Conservation (phyloP, 2,113 vertebrate species). For the Cyprinus carpio region DNA sequence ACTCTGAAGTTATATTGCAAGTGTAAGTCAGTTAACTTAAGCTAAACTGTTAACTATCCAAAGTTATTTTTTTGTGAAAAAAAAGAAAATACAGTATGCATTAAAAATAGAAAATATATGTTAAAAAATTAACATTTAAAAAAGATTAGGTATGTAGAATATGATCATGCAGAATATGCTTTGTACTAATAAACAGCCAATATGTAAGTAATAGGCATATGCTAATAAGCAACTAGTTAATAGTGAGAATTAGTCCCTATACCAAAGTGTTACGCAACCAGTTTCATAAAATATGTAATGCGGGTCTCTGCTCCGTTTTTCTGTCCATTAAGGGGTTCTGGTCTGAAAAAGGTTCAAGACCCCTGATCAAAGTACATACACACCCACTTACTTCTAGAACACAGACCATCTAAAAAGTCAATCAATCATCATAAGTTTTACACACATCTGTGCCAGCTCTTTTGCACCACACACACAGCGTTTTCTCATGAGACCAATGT, state of each 20-base stretch:
- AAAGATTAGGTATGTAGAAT: no score
- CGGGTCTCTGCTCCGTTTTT: neutral
- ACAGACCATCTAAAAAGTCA: slow-evolving; percentile 55
- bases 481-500: slow-evolving; percentile 31
- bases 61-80: neutral
- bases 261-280: no score
- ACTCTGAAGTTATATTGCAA: neutral
- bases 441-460: slow-evolving; percentile 5
- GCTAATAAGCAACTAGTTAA: no score
- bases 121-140: neutral
- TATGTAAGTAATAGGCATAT: no score
- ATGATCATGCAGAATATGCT: no score
- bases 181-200: no score
- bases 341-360: neutral
- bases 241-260: no score
- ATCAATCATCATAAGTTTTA: slow-evolving; percentile 51
- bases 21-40: neutral
- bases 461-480: neutral
- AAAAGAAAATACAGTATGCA: neutral
- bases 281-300: neutral
- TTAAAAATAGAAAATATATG: neutral
- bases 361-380: slow-evolving; percentile 28
- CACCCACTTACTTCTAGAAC: neutral
- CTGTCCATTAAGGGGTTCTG: neutral
- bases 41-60: neutral